These are phyloP conservation scores for Spea hammondii DNA, from an alignment of 2,797 vertebrate genomes.

Conservation along the genomic window DNA sequence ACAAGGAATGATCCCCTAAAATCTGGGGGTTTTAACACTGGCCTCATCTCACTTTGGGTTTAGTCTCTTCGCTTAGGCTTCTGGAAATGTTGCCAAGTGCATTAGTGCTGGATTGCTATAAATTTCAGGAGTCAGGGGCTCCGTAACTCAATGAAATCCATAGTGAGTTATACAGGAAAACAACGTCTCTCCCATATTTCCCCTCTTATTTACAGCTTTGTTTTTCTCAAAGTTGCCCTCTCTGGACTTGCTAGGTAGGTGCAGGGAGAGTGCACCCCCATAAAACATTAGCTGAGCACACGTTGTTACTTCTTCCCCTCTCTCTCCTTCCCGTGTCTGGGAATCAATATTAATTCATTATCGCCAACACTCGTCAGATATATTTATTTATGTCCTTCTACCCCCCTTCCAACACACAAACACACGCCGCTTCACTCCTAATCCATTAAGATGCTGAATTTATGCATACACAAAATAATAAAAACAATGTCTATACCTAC, in stretches of 20 bases:
- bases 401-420: slow-evolving; percentile 40
- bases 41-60: slow-evolving; percentile 35
- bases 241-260: slow-evolving; percentile 41
- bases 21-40: not conserved
- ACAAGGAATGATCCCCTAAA: not conserved
- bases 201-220: slow-evolving; percentile 50
- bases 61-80: slow-evolving; percentile 32
- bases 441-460: slow-evolving; percentile 49
- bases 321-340: slow-evolving; percentile 46
- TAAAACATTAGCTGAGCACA: slow-evolving; percentile 48
- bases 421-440: slow-evolving; percentile 47
- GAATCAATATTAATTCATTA: slow-evolving; percentile 54
- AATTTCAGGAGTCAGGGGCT: slow-evolving; percentile 48
- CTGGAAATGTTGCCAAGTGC: slow-evolving; percentile 45
- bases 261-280: slow-evolving; percentile 40
- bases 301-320: slow-evolving; percentile 40
- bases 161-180: slow-evolving; percentile 29
- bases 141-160: slow-evolving; percentile 42
- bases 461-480: slow-evolving; percentile 37
- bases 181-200: slow-evolving; percentile 25
- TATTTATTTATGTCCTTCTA: slow-evolving; percentile 46
- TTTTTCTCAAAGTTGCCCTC: slow-evolving; percentile 49
- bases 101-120: slow-evolving; percentile 49
- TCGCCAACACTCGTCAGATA: slow-evolving; percentile 51
- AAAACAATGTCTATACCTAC: slow-evolving; percentile 9